These are phyloP conservation scores for Machimus atricapillus DNA, from an alignment of 2,888 invertebrate species.

Conservation along the genomic window DNA sequence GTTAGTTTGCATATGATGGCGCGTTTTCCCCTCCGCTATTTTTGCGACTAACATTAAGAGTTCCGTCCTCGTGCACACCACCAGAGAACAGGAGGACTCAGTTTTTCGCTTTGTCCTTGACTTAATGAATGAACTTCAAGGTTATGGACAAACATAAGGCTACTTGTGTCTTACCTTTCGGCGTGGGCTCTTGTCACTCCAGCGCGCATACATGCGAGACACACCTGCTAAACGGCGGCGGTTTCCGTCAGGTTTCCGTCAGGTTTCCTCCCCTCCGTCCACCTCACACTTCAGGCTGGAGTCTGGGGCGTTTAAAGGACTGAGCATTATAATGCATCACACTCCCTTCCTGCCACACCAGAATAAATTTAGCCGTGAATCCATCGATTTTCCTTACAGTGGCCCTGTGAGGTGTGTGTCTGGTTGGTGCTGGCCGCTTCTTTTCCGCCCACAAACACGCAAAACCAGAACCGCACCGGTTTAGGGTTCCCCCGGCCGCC, in stretches of 20 bases:
- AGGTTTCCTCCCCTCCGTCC: not conserved
- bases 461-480: not conserved
- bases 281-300: not conserved
- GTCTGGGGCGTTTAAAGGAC: not conserved
- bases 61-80: not conserved
- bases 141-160: conserved; percentile 3
- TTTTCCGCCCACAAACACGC: not conserved
- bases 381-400: not conserved
- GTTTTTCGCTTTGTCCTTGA: conserved; percentile 10
- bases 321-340: not conserved
- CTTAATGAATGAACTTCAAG: conserved; percentile 34
- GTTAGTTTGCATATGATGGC: not conserved
- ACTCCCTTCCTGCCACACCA: conserved; percentile 2
- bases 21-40: not conserved
- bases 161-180: not conserved
- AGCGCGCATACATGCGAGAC: not conserved
- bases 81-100: not conserved
- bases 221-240: not conserved
- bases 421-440: not conserved
- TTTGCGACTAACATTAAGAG: conserved; percentile 3
- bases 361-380: conserved; percentile 7
- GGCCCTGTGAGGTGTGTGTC: not conserved
- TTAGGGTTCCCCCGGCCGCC: not conserved
- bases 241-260: no score
- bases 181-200: not conserved